Evolutionary conservation across 2,888 invertebrate species (phyloP).

Genomic region (Diabrotica balteata): DNA sequence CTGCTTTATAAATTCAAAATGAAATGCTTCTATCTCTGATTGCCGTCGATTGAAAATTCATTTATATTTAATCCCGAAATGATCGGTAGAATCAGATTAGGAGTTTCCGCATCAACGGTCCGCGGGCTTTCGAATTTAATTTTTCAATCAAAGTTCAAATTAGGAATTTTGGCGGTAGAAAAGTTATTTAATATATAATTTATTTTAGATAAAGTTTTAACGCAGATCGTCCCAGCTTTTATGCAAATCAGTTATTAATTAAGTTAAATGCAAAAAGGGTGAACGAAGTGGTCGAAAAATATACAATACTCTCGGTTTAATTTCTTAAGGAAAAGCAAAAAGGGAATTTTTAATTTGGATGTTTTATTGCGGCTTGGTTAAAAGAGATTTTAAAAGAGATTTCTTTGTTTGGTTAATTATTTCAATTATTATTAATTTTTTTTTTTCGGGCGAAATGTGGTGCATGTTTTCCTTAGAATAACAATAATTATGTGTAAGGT

Average conservation of each 20-base stretch:
- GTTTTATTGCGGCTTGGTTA: too few relatives aligned
- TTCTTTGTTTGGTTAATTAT: too few relatives aligned
- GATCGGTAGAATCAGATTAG: slow-evolving; percentile 19
- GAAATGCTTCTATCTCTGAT: slow-evolving; percentile 11
- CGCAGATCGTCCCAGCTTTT: slow-evolving; percentile 1
- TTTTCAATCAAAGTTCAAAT: slow-evolving; percentile 22
- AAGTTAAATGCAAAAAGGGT: background rate
- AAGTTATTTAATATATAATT: slow-evolving; percentile 18
- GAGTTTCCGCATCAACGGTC: slow-evolving; percentile 6
- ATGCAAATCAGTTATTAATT: slow-evolving; percentile 12
- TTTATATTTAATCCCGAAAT: slow-evolving; percentile 18
- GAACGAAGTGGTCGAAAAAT: background rate
- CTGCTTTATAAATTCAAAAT: too few relatives aligned
- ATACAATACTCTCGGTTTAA: background rate
- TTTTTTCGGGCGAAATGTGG: too few relatives aligned
- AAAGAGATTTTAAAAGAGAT: too few relatives aligned
- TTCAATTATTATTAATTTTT: too few relatives aligned
- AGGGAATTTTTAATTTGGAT: too few relatives aligned
- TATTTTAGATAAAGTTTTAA: slow-evolving; percentile 8
- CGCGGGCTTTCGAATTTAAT: slow-evolving; percentile 12
- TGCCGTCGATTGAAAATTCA: slow-evolving; percentile 15
- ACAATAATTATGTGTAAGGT: too few relatives aligned
- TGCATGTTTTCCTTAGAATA: too few relatives aligned
- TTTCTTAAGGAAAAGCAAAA: too few relatives aligned
- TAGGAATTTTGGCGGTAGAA: slow-evolving; percentile 9